phyloP scores from a whole-genome alignment of 2,888 invertebrate species.

The Amphimallon solstitiale region DNA sequence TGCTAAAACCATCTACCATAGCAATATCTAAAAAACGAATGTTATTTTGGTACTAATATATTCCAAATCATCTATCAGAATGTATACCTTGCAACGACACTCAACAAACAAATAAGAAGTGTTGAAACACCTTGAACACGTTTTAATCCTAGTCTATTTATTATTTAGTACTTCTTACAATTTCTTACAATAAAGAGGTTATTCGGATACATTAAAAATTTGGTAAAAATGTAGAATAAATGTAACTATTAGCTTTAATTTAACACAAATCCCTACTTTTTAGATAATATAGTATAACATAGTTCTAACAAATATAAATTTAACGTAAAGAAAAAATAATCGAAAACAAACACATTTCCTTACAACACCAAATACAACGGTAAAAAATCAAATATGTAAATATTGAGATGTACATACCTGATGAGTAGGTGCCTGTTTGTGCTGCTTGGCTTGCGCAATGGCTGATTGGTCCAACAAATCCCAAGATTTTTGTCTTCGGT shows the following conservation, averaged over 20 bases:
- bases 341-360: conserved; percentile 24
- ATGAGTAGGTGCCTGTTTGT: conserved; percentile 70
- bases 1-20: no score
- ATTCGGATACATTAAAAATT: neutral
- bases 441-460: conserved; percentile 77
- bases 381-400: conserved; percentile 5
- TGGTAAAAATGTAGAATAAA: neutral
- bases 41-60: neutral
- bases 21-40: neutral
- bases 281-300: conserved; percentile 14
- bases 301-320: conserved; percentile 19
- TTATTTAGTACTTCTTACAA: neutral
- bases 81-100: neutral
- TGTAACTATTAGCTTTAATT: neutral
- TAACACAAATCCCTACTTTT: neutral
- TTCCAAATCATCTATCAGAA: neutral
- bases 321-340: conserved; percentile 7
- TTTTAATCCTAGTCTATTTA: no score
- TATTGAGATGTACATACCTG: conserved; percentile 63
- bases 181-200: neutral
- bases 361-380: conserved; percentile 36
- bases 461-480: conserved; percentile 91
- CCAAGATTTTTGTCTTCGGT: conserved; percentile 91
- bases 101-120: no score
- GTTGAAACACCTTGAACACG: no score